Base-by-base conservation (phyloP, 2,888 invertebrate genomes). In the Taphrorychus bicolor region DNA sequence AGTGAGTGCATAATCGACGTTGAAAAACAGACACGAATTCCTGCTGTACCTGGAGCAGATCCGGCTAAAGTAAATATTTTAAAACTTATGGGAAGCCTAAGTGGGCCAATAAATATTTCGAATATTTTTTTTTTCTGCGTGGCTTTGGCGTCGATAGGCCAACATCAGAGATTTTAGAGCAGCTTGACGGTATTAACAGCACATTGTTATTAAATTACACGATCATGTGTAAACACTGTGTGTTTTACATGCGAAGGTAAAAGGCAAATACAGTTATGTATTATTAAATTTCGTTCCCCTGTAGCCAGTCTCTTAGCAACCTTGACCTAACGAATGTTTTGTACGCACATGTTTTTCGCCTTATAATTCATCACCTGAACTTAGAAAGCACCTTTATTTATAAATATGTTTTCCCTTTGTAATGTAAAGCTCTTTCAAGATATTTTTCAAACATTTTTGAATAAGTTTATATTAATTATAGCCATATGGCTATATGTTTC, bases 241-340 rank as follows among this genome's bases (percentile, higher is more conserved):
- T 11, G 7, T 32, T 32, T 32, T 32, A 9, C 7, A 32, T 7
- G 32, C 32, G 32, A 32, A 32, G 32, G 32, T 32, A 11, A 32
- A 32, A 1, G 32, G 32, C 32, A 32, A 32, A 32, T 32, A 32
- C 32, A 21, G 19, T 59, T 32, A 40, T 59, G 32, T 24, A 49
- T 59, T 59, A 59, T 53, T 53, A n/a, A 40, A 40, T 32, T 59
- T 49, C n/a, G 23, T 59, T 32, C 32, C 51, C 41, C 48, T 9
- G 32, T 14, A 51, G 41, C 51, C 59, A 7, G 9, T 22, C 21
- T 16, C 3, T 21, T 54, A 22, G n/a, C n/a, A n/a, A 24, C 61
- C 61, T 61, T 61, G 61, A 61, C 61, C 61, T 21, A 61, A 11
- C 19, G 42, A 21, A 14, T 22, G 60, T 17, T 19, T 22, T 17